A percentile compares a stretch with the other conserved stretches of the same genome.
These are phyloP conservation scores for Babyrousa celebensis DNA, from an alignment of 2,797 vertebrate species.

Conservation along the genomic window DNA sequence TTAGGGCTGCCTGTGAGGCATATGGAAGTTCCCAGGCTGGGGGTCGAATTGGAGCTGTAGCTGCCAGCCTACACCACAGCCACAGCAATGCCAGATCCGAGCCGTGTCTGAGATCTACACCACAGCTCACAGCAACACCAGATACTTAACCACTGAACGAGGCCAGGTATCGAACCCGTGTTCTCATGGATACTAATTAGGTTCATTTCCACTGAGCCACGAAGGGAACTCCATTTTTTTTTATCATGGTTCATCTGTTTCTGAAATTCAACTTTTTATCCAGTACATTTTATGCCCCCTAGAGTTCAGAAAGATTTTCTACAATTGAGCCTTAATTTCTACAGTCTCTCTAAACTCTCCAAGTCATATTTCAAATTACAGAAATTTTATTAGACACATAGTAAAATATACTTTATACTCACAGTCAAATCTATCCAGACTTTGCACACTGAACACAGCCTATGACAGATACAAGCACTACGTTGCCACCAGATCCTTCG, in stretches of 20 bases:
- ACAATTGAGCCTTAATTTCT: conserved; percentile 10
- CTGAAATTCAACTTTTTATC: conserved; percentile 22
- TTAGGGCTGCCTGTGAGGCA: too few species aligned
- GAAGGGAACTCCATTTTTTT: too few species aligned
- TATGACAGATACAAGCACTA: neutral
- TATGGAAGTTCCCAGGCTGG: too few species aligned
- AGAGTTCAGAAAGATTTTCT: neutral
- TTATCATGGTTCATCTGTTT: neutral
- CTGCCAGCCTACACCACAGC: too few species aligned
- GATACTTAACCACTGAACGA: too few species aligned
- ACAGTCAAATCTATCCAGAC: neutral
- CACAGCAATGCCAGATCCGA: too few species aligned
- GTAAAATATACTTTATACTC: conserved; percentile 35
- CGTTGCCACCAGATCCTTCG: neutral
- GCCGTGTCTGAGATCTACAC: too few species aligned
- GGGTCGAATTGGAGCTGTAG: too few species aligned
- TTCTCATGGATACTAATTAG: too few species aligned
- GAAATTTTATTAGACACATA: conserved; percentile 35
- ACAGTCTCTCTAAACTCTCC: neutral
- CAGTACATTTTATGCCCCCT: neutral
- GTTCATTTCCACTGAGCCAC: too few species aligned
- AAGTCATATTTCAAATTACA: conserved; percentile 51
- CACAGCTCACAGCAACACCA: too few species aligned
- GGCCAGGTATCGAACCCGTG: too few species aligned
- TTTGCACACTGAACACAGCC: neutral